These are phyloP conservation scores for Eumacrocentrus americanus DNA, from an alignment of 2,888 invertebrate genomes.

Conservation along the genomic window DNA sequence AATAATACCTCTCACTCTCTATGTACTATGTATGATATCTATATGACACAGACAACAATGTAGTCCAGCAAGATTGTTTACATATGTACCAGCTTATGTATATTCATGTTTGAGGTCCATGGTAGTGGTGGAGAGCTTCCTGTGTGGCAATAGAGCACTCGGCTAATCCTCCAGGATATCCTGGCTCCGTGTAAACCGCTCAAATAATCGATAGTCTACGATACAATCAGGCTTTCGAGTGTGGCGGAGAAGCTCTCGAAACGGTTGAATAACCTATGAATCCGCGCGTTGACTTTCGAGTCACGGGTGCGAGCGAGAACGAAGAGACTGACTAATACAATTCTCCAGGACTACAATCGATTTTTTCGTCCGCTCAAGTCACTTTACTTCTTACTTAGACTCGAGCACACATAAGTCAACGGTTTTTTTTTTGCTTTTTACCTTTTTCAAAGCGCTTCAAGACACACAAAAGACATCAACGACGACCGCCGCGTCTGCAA, in stretches of 20 bases:
- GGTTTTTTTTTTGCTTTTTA: neutral
- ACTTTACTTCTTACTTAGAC: neutral
- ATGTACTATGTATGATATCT: neutral
- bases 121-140: too few species aligned
- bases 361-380: constrained; percentile 9
- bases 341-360: constrained; percentile 19
- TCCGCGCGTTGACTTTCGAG: constrained; percentile 8
- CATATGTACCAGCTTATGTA: neutral
- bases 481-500: neutral
- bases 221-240: neutral
- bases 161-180: neutral
- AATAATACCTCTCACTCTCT: constrained; percentile 11
- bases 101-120: too few species aligned
- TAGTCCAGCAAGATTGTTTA: constrained; percentile 12
- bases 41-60: neutral
- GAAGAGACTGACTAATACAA: constrained; percentile 1
- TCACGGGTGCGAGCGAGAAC: neutral
- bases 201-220: neutral
- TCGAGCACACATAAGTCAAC: constrained; percentile 7
- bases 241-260: neutral
- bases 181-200: neutral
- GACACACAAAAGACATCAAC: neutral
- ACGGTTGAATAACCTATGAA: constrained; percentile 22
- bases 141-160: neutral
- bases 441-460: too few species aligned